phyloP scores from a whole-genome alignment of 2,888 invertebrate species.

The Drepana falcataria region DNA sequence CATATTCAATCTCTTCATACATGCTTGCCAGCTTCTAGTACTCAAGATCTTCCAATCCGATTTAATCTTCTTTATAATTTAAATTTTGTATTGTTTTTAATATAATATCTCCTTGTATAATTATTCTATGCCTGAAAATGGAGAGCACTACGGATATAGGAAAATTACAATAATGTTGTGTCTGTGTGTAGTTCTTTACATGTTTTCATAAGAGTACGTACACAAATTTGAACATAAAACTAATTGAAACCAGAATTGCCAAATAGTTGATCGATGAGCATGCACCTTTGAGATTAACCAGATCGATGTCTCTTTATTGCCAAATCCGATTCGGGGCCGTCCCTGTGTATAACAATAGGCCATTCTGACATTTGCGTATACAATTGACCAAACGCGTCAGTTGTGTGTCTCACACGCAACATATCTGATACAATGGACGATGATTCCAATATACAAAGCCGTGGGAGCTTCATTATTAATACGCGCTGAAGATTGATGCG shows the following conservation, averaged over 20 bases:
- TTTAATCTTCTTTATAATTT: too few species aligned
- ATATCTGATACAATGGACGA: slow-evolving; percentile 57
- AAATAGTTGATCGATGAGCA: background rate
- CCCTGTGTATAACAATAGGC: background rate
- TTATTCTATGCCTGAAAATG: too few species aligned
- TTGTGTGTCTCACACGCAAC: slow-evolving; percentile 39
- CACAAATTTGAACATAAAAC: background rate
- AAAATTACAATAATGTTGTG: too few species aligned
- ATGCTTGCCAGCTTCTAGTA: too few species aligned
- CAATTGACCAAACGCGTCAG: slow-evolving; percentile 1
- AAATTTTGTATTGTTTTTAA: too few species aligned
- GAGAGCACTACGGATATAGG: too few species aligned
- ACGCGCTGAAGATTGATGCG: slow-evolving; percentile 64
- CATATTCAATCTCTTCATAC: too few species aligned
- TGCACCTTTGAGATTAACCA: background rate
- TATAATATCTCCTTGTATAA: too few species aligned
- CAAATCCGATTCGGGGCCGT: background rate
- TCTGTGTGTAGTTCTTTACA: too few species aligned
- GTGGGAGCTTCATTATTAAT: slow-evolving; percentile 58
- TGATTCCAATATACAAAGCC: slow-evolving; percentile 57
- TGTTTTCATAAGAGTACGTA: background rate
- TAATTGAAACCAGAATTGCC: background rate
- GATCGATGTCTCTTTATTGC: background rate
- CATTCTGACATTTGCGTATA: background rate
- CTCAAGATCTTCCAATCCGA: too few species aligned